phyloP scores from a whole-genome alignment of 2,797 vertebrate genomes.

The Melanotaenia nigrans region DNA sequence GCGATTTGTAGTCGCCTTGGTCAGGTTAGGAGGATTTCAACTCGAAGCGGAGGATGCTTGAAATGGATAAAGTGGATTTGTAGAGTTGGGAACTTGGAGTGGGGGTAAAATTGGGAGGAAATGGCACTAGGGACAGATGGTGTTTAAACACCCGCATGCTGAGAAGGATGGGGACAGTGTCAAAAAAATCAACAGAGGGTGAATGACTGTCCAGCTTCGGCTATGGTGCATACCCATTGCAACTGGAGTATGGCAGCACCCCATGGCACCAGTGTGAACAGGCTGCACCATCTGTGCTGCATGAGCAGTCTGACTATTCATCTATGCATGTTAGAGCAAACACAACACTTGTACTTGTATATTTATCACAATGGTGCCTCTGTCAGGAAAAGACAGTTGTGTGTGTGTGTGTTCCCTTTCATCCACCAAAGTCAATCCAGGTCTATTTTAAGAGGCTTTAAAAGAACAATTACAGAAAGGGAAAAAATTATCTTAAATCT shows the following conservation, averaged over 20 bases:
- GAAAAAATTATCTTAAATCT: background rate
- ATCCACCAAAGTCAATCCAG: slow-evolving; percentile 2
- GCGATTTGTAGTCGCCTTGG: slow-evolving; percentile 11
- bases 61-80: slow-evolving; percentile 63
- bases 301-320: slow-evolving; percentile 46
- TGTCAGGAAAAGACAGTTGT: background rate
- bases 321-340: slow-evolving; percentile 36
- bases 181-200: slow-evolving; percentile 50
- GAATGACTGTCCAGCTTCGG: slow-evolving; percentile 46
- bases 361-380: background rate
- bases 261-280: slow-evolving; percentile 45
- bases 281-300: slow-evolving; percentile 52
- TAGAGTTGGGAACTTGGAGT: slow-evolving; percentile 22
- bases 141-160: slow-evolving; percentile 62
- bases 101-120: slow-evolving; percentile 25
- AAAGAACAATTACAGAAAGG: background rate
- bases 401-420: slow-evolving; percentile 2
- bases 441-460: background rate
- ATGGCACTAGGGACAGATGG: slow-evolving; percentile 59
- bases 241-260: slow-evolving; percentile 57
- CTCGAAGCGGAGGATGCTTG: slow-evolving; percentile 27
- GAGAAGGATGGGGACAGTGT: slow-evolving; percentile 46
- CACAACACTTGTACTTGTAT: slow-evolving; percentile 24
- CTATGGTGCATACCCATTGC: slow-evolving; percentile 42
- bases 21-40: slow-evolving; percentile 38